phyloP scores from a whole-genome alignment of 2,797 vertebrate species.

The Arnoldichthys spilopterus region DNA sequence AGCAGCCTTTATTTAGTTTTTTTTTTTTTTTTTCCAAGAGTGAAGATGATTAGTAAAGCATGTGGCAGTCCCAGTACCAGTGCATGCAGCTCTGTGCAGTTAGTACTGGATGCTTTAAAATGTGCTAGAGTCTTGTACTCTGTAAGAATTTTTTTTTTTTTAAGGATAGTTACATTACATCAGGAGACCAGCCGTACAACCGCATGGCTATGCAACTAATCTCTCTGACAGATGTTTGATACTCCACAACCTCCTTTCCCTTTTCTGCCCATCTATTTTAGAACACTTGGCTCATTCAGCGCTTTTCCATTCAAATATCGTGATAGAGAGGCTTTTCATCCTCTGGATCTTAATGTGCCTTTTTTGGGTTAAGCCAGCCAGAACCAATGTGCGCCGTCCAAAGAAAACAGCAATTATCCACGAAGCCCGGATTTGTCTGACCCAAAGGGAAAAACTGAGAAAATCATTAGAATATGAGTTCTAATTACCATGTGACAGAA shows the following conservation, averaged over 20 bases:
- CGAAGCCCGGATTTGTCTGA: conserved; percentile 37
- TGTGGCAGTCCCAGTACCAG: background rate
- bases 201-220: background rate
- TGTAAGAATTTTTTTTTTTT: background rate
- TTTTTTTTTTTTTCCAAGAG: too few relatives aligned
- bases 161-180: background rate
- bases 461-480: conserved; percentile 18
- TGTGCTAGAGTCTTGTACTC: background rate
- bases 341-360: conserved; percentile 29
- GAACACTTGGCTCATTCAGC: conserved; percentile 27
- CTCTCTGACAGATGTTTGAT: conserved; percentile 12
- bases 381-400: conserved; percentile 39
- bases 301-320: conserved; percentile 46
- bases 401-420: conserved; percentile 56
- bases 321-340: conserved; percentile 34
- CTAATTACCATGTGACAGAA: background rate
- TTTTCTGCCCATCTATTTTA: conserved; percentile 37
- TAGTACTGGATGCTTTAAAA: background rate
- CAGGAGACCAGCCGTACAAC: background rate
- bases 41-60: too few relatives aligned
- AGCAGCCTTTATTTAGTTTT: too few relatives aligned
- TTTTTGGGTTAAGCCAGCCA: conserved; percentile 35
- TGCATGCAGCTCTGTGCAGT: background rate
- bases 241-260: background rate
- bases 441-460: conserved; percentile 12